Evolutionary conservation across 2,888 invertebrate genomes (phyloP).

Genomic region (Mechanitis messenoides): DNA sequence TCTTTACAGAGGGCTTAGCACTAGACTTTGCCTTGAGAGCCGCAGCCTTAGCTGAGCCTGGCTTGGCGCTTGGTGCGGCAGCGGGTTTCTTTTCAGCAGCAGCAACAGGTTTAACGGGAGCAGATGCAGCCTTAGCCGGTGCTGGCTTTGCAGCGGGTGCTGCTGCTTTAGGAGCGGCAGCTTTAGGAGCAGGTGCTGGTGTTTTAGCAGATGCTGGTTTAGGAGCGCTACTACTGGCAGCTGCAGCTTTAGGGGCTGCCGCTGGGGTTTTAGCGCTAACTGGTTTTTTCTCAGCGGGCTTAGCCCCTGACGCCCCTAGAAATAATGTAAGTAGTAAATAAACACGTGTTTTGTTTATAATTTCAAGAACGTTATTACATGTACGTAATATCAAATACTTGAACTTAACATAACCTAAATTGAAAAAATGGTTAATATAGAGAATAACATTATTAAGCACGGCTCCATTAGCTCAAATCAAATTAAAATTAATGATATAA

Average conservation of each 20-base stretch:
- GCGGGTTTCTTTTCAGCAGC: conserved; percentile 62
- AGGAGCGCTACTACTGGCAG: conserved; percentile 43
- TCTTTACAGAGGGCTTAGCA: conserved; percentile 72
- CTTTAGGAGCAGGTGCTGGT: conserved; percentile 62
- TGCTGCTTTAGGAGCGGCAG: conserved; percentile 65
- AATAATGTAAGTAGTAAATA: not conserved
- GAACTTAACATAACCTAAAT: not conserved
- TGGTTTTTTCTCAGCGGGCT: conserved; percentile 68
- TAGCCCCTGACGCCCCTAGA: conserved; percentile 59
- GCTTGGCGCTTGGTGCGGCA: conserved; percentile 63
- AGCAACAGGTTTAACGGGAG: conserved; percentile 39
- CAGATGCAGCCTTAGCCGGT: conserved; percentile 61
- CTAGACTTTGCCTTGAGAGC: conserved; percentile 70
- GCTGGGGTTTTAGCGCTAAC: conserved; percentile 65
- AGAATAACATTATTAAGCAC: not conserved
- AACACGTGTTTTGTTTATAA: not conserved
- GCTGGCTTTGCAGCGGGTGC: conserved; percentile 70
- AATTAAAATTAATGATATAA: not conserved
- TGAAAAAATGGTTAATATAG: not conserved
- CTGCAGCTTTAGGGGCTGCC: conserved; percentile 62
- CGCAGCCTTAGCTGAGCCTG: conserved; percentile 73
- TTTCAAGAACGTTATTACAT: no score
- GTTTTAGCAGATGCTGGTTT: conserved; percentile 62
- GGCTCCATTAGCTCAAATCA: not conserved
- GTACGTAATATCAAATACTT: not conserved